Percentiles rank a stretch among this genome's conserved stretches.
Conservation (phyloP, 2,797 vertebrate species). For the Sebastes nivosus region DNA sequence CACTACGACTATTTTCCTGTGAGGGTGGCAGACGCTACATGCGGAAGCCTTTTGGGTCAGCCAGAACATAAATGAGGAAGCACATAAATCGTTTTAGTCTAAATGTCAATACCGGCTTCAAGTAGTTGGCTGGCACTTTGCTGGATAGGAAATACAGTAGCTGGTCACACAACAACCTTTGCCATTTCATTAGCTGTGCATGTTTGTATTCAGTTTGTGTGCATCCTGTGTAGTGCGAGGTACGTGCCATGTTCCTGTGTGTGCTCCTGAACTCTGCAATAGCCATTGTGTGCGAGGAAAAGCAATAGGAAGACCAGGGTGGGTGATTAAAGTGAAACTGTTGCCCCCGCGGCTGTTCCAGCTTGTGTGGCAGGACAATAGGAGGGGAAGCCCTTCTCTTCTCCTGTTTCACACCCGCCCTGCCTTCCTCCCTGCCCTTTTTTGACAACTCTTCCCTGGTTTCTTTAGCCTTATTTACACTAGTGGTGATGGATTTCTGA, state of each 20-base stretch:
- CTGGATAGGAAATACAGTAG: constrained; percentile 35
- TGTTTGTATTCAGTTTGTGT: background rate
- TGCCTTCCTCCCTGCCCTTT: constrained; percentile 25
- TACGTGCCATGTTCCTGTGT: background rate
- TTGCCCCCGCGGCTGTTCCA: constrained; percentile 65
- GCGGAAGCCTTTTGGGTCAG: background rate
- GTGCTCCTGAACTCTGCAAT: constrained; percentile 16
- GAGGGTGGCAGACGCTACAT: background rate
- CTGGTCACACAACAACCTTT: constrained; percentile 17
- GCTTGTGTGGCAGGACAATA: constrained; percentile 54
- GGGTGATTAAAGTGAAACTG: constrained; percentile 79
- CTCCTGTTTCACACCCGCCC: constrained; percentile 62
- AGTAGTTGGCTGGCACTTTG: background rate
- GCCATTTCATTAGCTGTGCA: constrained; percentile 35
- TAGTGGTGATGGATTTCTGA: background rate
- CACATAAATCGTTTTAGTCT: background rate
- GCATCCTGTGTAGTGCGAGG: background rate
- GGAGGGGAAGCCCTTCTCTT: constrained; percentile 53
- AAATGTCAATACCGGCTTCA: constrained; percentile 1
- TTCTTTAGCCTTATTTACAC: constrained; percentile 8
- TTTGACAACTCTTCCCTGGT: constrained; percentile 5
- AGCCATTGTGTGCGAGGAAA: constrained; percentile 62
- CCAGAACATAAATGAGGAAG: constrained; percentile 18
- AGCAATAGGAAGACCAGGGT: constrained; percentile 77
- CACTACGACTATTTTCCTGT: background rate